Evolutionary conservation across 1,140 invertebrate species (phyloP).

Genomic region (Caerostris darwini): DNA sequence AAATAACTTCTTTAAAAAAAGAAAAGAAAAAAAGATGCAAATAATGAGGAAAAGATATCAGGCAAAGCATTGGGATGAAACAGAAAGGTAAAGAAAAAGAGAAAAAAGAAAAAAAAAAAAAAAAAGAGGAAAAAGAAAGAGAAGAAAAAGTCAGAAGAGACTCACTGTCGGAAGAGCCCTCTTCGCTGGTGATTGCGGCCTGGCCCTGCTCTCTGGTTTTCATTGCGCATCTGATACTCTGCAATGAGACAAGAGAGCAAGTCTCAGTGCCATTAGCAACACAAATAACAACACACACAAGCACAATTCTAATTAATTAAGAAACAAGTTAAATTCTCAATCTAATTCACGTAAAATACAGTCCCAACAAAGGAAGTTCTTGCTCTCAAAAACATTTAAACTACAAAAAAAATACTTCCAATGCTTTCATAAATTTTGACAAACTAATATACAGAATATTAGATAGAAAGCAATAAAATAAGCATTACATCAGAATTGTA

Average conservation of each 20-base stretch:
- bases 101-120: slow-evolving; percentile 6
- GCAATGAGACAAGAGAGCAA: slow-evolving; percentile 84
- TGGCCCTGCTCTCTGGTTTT: slow-evolving; percentile 87
- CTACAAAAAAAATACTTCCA: slow-evolving; percentile 34
- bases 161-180: slow-evolving; percentile 77
- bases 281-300: slow-evolving; percentile 61
- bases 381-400: slow-evolving; percentile 2
- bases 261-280: slow-evolving; percentile 77
- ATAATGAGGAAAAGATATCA: not conserved
- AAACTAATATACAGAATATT: not conserved
- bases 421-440: slow-evolving; percentile 42
- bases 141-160: slow-evolving; percentile 68
- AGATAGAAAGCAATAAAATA: not conserved
- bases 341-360: slow-evolving; percentile 17
- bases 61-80: not conserved
- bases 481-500: slow-evolving; percentile 62
- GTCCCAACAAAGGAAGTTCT: slow-evolving; percentile 55
- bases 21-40: slow-evolving; percentile 41
- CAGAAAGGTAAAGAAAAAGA: slow-evolving; percentile 2
- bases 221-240: slow-evolving; percentile 89
- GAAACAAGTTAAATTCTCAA: not conserved
- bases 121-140: slow-evolving; percentile 16
- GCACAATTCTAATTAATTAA: slow-evolving; percentile 71
- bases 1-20: not conserved
- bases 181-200: slow-evolving; percentile 86